Evolutionary conservation across 2,888 invertebrate genomes (phyloP).

Genomic region (Erebia epiphron): DNA sequence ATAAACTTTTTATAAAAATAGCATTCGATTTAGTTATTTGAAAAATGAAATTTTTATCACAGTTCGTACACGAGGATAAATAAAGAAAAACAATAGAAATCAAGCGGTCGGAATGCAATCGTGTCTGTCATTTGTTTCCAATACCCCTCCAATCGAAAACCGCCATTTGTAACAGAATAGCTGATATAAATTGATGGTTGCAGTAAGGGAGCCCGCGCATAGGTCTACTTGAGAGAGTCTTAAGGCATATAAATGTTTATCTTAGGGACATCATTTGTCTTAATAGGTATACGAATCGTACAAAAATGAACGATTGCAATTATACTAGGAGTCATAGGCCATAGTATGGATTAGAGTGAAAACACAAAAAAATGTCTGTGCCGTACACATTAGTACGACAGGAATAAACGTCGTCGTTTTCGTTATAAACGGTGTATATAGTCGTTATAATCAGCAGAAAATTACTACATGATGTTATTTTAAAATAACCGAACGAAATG

Average conservation of each 20-base stretch:
- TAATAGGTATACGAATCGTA: neutral
- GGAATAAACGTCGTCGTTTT: too few relatives aligned
- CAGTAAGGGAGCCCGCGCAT: constrained; percentile 49
- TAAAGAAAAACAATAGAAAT: constrained; percentile 42
- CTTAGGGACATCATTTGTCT: neutral
- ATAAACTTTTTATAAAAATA: constrained; percentile 17
- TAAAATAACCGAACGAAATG: neutral
- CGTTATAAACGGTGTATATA: too few relatives aligned
- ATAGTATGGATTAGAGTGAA: neutral
- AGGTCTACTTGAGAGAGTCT: constrained; percentile 24
- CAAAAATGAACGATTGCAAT: neutral
- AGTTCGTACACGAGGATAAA: constrained; percentile 31
- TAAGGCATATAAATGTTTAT: constrained; percentile 11
- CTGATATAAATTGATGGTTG: constrained; percentile 73
- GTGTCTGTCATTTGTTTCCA: constrained; percentile 69
- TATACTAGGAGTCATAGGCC: neutral
- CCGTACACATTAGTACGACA: too few relatives aligned
- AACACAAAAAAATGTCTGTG: neutral
- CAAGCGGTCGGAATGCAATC: constrained; percentile 53
- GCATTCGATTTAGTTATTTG: neutral
- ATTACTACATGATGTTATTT: too few relatives aligned
- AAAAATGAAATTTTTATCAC: constrained; percentile 33
- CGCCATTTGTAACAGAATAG: constrained; percentile 71
- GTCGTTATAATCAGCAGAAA: too few relatives aligned
- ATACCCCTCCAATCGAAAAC: constrained; percentile 67